phyloP scores from a whole-genome alignment of 2,113 vertebrate species.

The Thermophis baileyi region DNA sequence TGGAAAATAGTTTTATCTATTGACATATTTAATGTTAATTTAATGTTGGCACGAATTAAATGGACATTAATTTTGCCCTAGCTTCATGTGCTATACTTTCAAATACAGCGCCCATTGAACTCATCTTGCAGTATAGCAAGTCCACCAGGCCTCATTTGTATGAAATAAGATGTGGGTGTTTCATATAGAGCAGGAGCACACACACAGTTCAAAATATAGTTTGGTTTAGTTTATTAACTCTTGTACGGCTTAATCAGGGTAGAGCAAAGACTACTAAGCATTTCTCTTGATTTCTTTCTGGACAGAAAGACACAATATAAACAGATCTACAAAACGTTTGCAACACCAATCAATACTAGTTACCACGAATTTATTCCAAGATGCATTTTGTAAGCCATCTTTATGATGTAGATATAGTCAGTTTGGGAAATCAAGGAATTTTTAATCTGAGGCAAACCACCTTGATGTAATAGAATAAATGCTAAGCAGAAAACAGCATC shows the following conservation, averaged over 20 bases:
- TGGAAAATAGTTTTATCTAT: neutral
- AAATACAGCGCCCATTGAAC: neutral
- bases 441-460: neutral
- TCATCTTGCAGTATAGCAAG: neutral
- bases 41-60: neutral
- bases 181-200: neutral
- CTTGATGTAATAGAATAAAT: neutral
- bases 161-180: neutral
- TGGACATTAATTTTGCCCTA: neutral
- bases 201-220: neutral
- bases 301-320: neutral
- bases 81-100: neutral
- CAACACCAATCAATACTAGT: neutral
- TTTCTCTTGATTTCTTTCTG: neutral
- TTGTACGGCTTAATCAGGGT: neutral
- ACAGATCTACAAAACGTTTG: neutral
- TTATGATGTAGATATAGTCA: neutral
- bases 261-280: neutral
- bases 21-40: neutral
- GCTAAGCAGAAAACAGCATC: neutral
- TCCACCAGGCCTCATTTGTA: neutral
- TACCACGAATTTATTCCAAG: neutral
- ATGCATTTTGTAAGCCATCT: neutral
- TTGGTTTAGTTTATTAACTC: neutral
- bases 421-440: neutral